phyloP scores from a whole-genome alignment of 1,140 invertebrate genomes.

The Nymphalis io region DNA sequence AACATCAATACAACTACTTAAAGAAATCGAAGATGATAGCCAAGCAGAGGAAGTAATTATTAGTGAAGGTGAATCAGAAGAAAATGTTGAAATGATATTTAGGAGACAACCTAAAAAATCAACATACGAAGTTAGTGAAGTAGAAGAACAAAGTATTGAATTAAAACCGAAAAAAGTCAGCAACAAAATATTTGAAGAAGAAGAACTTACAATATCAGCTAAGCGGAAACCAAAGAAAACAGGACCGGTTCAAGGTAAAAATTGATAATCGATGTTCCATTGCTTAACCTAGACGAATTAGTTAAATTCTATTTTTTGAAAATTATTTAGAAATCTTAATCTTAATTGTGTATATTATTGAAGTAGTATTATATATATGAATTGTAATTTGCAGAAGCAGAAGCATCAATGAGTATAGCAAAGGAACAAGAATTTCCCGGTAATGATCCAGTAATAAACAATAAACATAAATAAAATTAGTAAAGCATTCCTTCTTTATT shows the following conservation, averaged over 20 bases:
- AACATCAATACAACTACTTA: conserved; percentile 84
- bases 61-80: conserved; percentile 73
- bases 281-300: too few relatives aligned
- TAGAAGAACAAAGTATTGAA: conserved; percentile 81
- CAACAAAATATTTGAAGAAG: conserved; percentile 81
- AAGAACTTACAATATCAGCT: conserved; percentile 83
- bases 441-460: conserved; percentile 26
- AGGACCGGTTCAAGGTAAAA: conserved; percentile 85
- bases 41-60: conserved; percentile 70
- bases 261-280: too few relatives aligned
- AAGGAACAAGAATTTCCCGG: conserved; percentile 73
- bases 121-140: conserved; percentile 80
- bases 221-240: conserved; percentile 83
- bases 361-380: not conserved
- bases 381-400: conserved; percentile 62
- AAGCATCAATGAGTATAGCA: conserved; percentile 69
- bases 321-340: too few relatives aligned
- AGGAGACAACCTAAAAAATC: conserved; percentile 77
- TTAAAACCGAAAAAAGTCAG: conserved; percentile 72
- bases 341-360: too few relatives aligned
- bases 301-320: too few relatives aligned
- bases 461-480: too few relatives aligned
- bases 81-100: conserved; percentile 80
- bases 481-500: not conserved
- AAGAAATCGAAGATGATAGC: conserved; percentile 85